Evolutionary conservation across 1,140 invertebrate genomes (phyloP).

Genomic region (Drosophila tristis): DNA sequence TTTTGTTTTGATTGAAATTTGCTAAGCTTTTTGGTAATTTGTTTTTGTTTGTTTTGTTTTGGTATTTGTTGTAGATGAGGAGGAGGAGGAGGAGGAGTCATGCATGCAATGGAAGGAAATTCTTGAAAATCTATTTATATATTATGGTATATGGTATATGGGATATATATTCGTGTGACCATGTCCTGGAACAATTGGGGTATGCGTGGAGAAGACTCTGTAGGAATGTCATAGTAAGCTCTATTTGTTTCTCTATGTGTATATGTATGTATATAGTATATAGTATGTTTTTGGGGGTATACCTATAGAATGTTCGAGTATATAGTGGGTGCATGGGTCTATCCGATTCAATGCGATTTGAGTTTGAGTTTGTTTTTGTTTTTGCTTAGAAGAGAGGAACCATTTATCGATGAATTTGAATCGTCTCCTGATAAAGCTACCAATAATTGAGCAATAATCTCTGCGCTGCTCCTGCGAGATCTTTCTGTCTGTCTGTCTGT

Average conservation of each 20-base stretch:
- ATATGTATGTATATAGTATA: constrained; percentile 23
- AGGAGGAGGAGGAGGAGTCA: constrained; percentile 13
- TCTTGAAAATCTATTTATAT: constrained; percentile 29
- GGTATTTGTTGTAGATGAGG: too few relatives aligned
- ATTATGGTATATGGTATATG: constrained; percentile 7
- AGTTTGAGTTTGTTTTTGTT: constrained; percentile 17
- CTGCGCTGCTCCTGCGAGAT: constrained; percentile 5
- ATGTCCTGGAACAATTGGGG: constrained; percentile 14
- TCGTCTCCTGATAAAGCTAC: constrained; percentile 55
- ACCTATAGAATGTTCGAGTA: constrained; percentile 12
- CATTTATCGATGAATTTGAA: constrained; percentile 49
- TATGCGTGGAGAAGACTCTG: constrained; percentile 33
- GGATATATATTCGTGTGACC: background rate
- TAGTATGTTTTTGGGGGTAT: constrained; percentile 11
- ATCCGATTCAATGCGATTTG: background rate
- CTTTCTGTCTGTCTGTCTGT: background rate
- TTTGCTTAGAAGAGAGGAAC: constrained; percentile 63
- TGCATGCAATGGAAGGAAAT: constrained; percentile 28
- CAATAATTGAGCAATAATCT: constrained; percentile 63
- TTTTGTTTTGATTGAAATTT: constrained; percentile 41
- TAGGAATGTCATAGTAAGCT: constrained; percentile 77
- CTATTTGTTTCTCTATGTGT: constrained; percentile 45
- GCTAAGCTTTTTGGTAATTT: constrained; percentile 30
- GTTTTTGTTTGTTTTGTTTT: constrained; percentile 7
- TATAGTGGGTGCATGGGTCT: constrained; percentile 26